These are phyloP conservation scores for Furcifer pardalis DNA, from an alignment of 2,797 vertebrate genomes.

Conservation along the genomic window DNA sequence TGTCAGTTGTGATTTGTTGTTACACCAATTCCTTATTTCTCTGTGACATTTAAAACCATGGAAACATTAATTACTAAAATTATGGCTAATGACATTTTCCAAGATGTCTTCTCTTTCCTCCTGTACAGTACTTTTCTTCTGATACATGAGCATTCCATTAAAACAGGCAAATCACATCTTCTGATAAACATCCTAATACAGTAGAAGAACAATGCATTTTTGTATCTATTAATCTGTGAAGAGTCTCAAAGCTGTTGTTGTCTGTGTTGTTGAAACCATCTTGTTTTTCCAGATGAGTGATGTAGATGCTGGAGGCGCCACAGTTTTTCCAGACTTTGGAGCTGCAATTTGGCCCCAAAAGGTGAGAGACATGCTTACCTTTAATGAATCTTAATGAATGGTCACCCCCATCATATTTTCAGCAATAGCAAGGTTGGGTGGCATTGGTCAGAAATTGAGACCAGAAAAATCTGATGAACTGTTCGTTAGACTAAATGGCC, in stretches of 20 bases:
- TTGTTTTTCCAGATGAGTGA: conserved; percentile 91
- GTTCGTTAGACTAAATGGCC: no score
- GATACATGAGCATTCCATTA: neutral
- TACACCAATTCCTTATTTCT: neutral
- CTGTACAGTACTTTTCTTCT: neutral
- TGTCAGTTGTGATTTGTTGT: neutral
- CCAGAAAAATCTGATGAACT: no score
- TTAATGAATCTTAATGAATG: neutral
- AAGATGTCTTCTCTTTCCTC: neutral
- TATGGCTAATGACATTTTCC: neutral
- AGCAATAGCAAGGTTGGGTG: no score
- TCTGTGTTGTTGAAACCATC: neutral
- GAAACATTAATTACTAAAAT: neutral
- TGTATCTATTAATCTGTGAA: neutral
- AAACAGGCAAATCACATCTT: neutral
- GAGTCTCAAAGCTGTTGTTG: neutral
- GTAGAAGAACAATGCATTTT: neutral
- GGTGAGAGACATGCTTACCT: conserved; percentile 73
- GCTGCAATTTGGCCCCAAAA: conserved; percentile 92
- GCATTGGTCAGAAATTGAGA: no score
- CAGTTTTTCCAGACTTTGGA: conserved; percentile 96
- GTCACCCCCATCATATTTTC: neutral
- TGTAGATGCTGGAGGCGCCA: conserved; percentile 94
- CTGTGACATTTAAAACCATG: neutral
- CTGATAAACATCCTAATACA: neutral